phyloP scores from a whole-genome alignment of 2,888 invertebrate genomes.

The Glyphotaelius pellucidus region DNA sequence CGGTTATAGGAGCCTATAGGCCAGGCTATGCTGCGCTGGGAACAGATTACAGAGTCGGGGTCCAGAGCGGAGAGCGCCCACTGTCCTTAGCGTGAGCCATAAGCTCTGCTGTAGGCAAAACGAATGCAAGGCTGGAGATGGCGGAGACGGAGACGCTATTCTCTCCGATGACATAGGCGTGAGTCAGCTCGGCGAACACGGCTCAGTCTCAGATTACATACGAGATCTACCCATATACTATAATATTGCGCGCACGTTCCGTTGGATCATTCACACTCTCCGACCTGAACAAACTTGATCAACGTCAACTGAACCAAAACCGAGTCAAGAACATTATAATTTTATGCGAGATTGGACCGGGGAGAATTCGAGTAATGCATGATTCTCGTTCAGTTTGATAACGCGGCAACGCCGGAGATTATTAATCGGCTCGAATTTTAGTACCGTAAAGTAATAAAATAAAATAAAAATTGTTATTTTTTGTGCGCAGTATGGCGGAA shows the following conservation, averaged over 20 bases:
- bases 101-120: constrained; percentile 1
- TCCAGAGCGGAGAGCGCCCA: constrained; percentile 7
- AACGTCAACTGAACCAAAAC: constrained; percentile 15
- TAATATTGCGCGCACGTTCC: constrained; percentile 2
- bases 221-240: not conserved
- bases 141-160: not conserved
- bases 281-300: constrained; percentile 18
- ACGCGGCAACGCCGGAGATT: not conserved
- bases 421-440: not conserved
- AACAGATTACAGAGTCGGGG: constrained; percentile 25
- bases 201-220: not conserved
- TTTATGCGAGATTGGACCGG: constrained; percentile 13
- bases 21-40: constrained; percentile 16
- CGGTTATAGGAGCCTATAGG: not conserved
- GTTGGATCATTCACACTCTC: not conserved
- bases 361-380: not conserved
- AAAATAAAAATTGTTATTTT: not conserved
- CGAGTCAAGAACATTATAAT: not conserved
- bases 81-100: not conserved
- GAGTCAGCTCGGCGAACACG: not conserved
- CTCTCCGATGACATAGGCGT: not conserved
- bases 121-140: not conserved
- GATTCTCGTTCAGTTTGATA: not conserved
- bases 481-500: not conserved
- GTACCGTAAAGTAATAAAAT: not conserved